Evolutionary conservation across 2,888 invertebrate species (phyloP).

Genomic region (Tipula lateralis): DNA sequence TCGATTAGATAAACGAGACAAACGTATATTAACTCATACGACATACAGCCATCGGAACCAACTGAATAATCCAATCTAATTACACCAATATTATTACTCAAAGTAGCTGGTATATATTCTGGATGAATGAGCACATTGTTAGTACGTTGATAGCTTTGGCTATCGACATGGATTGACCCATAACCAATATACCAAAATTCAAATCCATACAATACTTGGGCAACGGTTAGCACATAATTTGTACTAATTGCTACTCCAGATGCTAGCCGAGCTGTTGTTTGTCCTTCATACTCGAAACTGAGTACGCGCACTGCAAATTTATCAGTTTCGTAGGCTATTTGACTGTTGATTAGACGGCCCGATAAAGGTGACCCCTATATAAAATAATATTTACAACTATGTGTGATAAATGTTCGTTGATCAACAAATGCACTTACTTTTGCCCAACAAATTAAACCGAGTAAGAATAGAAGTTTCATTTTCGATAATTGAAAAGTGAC

Average conservation of each 20-base stretch:
- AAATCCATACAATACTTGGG: not conserved
- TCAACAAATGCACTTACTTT: not conserved
- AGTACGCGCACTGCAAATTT: not conserved
- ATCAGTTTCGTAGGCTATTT: not conserved
- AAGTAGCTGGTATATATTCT: not conserved
- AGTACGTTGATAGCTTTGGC: not conserved
- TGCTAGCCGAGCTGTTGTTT: not conserved
- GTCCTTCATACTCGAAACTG: not conserved
- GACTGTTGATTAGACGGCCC: not conserved
- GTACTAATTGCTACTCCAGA: not conserved
- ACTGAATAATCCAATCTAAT: not conserved
- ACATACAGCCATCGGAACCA: not conserved
- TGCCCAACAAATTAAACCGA: not conserved
- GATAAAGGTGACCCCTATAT: not conserved
- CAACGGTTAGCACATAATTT: not conserved
- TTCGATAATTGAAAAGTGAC: not conserved
- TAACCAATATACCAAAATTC: not conserved
- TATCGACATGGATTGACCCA: not conserved
- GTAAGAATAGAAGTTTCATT: not conserved
- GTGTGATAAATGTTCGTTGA: no score
- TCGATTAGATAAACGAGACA: no score
- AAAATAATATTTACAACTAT: not conserved
- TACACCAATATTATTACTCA: not conserved
- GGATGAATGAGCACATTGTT: not conserved
- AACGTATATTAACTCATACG: no score